A percentile compares a stretch with the other conserved stretches of the same genome.
Evolutionary conservation across 1,140 invertebrate species (phyloP).

Genomic region (Achatina immaculata): DNA sequence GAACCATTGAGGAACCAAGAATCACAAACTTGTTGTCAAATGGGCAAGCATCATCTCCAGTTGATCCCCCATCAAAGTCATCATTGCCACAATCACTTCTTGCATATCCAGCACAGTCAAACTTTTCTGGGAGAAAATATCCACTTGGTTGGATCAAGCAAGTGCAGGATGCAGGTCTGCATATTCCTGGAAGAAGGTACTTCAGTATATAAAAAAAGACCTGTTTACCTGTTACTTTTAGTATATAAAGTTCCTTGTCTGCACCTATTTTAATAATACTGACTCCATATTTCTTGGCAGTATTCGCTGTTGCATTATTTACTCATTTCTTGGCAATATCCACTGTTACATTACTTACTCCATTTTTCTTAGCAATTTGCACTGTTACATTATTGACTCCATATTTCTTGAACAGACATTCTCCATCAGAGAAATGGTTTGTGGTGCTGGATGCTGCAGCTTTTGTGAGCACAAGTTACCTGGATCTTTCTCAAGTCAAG

Average conservation of each 20-base stretch:
- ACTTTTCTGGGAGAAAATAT: slow-evolving; percentile 88
- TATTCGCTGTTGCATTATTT: too few relatives aligned
- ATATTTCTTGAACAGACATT: not conserved
- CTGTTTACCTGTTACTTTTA: not conserved
- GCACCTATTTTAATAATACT: not conserved
- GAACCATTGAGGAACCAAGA: too few relatives aligned
- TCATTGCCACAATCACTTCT: slow-evolving; percentile 76
- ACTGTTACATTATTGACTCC: too few relatives aligned
- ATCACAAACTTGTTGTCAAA: not conserved
- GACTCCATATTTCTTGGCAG: not conserved
- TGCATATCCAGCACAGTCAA: slow-evolving; percentile 92
- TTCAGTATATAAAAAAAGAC: not conserved
- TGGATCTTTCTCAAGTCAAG: slow-evolving; percentile 81
- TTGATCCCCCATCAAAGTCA: slow-evolving; percentile 17
- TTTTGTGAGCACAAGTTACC: slow-evolving; percentile 82
- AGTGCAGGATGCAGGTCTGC: slow-evolving; percentile 77
- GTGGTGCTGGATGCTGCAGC: slow-evolving; percentile 89
- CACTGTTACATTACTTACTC: too few relatives aligned
- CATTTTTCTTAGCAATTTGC: too few relatives aligned
- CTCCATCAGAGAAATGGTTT: slow-evolving; percentile 76
- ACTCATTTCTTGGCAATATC: too few relatives aligned
- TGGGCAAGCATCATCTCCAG: not conserved
- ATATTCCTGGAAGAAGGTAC: slow-evolving; percentile 46
- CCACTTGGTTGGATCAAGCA: slow-evolving; percentile 81
- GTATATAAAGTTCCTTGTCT: not conserved